Percentiles rank a stretch among this genome's conserved stretches.
Evolutionary conservation across 2,888 invertebrate genomes (phyloP).

Genomic region (Xiphydria camelus): DNA sequence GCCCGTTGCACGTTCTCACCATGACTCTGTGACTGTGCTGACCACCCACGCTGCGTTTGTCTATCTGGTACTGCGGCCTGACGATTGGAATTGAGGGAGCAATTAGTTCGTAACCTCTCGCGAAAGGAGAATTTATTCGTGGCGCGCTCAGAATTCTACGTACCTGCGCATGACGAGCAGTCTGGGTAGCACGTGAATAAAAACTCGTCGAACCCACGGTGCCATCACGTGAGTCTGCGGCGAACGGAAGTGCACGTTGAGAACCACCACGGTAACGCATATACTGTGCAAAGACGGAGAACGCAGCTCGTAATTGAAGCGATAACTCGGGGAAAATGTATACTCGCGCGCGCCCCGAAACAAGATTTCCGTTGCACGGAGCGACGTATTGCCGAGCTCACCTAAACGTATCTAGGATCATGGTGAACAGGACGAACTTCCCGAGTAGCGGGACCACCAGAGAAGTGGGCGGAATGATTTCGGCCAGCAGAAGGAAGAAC

Average conservation of each 20-base stretch:
- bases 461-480: conserved; percentile 89
- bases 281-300: conserved; percentile 65
- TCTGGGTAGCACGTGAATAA: conserved; percentile 94
- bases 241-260: conserved; percentile 97
- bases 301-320: not conserved
- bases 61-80: conserved; percentile 63
- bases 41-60: conserved; percentile 52
- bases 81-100: not conserved
- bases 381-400: conserved; percentile 51
- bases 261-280: conserved; percentile 92
- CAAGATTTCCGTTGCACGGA: not conserved
- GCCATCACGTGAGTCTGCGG: conserved; percentile 98
- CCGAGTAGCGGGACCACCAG: conserved; percentile 91
- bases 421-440: conserved; percentile 93
- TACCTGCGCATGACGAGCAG: conserved; percentile 87
- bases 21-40: conserved; percentile 64
- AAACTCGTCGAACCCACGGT: conserved; percentile 93
- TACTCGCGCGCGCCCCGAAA: too few species aligned
- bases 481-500: conserved; percentile 91
- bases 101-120: not conserved
- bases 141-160: too few species aligned
- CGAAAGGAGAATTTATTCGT: not conserved
- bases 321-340: too few species aligned
- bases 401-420: conserved; percentile 95
- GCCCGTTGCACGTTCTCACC: conserved; percentile 77